These are phyloP conservation scores for Athrips mouffetella DNA, from an alignment of 2,888 invertebrate species.

Conservation along the genomic window DNA sequence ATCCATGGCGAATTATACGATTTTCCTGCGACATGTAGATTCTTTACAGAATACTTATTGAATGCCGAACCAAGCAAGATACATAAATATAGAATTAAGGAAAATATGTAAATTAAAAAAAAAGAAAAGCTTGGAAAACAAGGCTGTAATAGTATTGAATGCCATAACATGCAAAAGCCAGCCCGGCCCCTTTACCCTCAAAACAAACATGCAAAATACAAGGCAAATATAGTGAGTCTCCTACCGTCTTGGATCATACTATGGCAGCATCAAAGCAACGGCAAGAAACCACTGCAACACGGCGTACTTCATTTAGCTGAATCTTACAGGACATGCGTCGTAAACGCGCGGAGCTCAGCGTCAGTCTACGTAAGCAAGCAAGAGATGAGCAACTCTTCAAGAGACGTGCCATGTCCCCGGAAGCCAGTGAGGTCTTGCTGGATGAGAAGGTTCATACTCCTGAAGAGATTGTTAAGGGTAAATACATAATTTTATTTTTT, in stretches of 20 bases:
- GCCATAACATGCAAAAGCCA: too few relatives aligned
- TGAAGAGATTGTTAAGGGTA: conserved; percentile 84
- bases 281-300: conserved; percentile 1
- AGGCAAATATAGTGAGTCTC: not conserved
- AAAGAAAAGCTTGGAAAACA: too few relatives aligned
- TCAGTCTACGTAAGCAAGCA: conserved; percentile 94
- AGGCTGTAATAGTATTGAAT: too few relatives aligned
- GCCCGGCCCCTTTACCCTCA: too few relatives aligned
- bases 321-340: conserved; percentile 87
- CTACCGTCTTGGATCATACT: not conserved
- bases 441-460: conserved; percentile 76
- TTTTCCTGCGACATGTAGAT: too few relatives aligned
- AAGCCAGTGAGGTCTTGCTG: conserved; percentile 69
- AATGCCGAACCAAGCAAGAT: too few relatives aligned
- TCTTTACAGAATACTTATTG: too few relatives aligned
- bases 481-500: not conserved
- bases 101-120: too few relatives aligned
- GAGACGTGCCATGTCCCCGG: conserved; percentile 86
- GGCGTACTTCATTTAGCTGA: too few relatives aligned
- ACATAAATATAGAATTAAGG: too few relatives aligned
- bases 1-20: too few relatives aligned
- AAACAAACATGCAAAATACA: too few relatives aligned
- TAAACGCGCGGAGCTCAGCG: conserved; percentile 91
- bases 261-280: not conserved
- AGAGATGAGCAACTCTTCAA: conserved; percentile 97